Base-by-base conservation (phyloP, 1,140 invertebrate genomes). In the Papilio helenus region DNA sequence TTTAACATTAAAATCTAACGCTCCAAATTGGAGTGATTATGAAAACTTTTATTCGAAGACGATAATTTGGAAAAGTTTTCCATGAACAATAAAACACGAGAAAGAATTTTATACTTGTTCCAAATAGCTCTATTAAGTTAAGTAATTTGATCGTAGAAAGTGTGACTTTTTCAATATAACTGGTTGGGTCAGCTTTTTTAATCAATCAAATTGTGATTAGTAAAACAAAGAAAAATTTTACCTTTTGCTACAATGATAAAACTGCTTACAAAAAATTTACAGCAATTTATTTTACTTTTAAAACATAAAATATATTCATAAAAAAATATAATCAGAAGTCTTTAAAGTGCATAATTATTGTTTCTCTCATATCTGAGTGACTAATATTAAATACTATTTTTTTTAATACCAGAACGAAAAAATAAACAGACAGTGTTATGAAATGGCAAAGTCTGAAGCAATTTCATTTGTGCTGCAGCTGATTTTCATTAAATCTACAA, bases 31-130 rank as follows among this genome's bases (percentile, higher is more conserved):
- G 51, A 55, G 51, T 55, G 51, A 55, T 55, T 20, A 26, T 9
- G 12, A 23, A 61, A 61, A 61, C 58, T 61, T 61, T 61, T 61
- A 23, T 61, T 61, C 10, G 12, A 26, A 14, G 10, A 61, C 58
- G 23, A 26, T 61, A 61, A 61, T 61, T 61, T 61, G 58, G 26
- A 61, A 29, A 61, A 26, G 23, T 26, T 61, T 61, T 61, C 58
- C 58, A 61, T 61, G 58, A 61, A 61, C 58, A 61, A 61, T 61
- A 61, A 61, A 61, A 26, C 12, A 14, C 12, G 23, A 23, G 58
- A 61, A 61, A 61, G 58, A 61, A 61, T 61, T 61, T 61, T 61
- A 61, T 18, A 23, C 14, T 61, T 26, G 58, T 61, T 61, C 58
- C 9, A 61, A 61, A 26, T 61, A 61, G 20, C 20, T 61, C 23